Base-by-base conservation (phyloP, 2,888 invertebrate genomes). In the Drosophila cognata region DNA sequence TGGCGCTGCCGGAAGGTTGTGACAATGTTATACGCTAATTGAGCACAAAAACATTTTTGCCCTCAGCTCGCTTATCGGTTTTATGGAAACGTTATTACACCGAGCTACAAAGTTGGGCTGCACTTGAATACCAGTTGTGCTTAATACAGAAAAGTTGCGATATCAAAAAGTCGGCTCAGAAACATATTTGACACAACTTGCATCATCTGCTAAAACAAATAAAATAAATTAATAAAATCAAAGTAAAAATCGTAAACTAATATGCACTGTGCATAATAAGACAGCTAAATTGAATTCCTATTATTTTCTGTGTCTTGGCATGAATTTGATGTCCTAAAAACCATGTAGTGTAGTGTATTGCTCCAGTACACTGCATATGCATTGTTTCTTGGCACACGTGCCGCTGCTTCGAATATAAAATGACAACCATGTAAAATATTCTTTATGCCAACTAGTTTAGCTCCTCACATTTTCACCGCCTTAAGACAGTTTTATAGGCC, bases 11-110 rank as follows among this genome's bases (percentile, higher is more conserved):
- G 76, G 77, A 74, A 88, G 81, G 81, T 82, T 91, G 88, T 79
- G 91, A 90, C 85, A 86, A 87, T 91, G 81, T 91, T 91, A 84
- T 89, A 81, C 80, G 81, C 91, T 90, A 90, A 90, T 90, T 91
- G 91, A 80, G 87, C 83, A 76, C 76, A 84, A 86, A 83, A 90
- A 84, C 86, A 85, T 82, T 80, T 79, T 79, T 64, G 68, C 63
- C 57, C 66, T 56, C 56, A 59, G 51, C 75, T 48, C 64, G 68
- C 56, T 74, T 55, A 65, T 50, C 56, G 65, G 57, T 74, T 79
- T 82, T 79, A 88, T 88, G 78, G 68, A 67, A 77, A 77, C 76
- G 68, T 64, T 60, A 64, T 61, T 56, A 80, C 85, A 84, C 81
- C 73, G 53, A 35, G 41, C 75, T 36, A 70, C 72, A 70, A 46